Conservation (phyloP, 2,113 vertebrate genomes). For the Mystacornis crossleyi region DNA sequence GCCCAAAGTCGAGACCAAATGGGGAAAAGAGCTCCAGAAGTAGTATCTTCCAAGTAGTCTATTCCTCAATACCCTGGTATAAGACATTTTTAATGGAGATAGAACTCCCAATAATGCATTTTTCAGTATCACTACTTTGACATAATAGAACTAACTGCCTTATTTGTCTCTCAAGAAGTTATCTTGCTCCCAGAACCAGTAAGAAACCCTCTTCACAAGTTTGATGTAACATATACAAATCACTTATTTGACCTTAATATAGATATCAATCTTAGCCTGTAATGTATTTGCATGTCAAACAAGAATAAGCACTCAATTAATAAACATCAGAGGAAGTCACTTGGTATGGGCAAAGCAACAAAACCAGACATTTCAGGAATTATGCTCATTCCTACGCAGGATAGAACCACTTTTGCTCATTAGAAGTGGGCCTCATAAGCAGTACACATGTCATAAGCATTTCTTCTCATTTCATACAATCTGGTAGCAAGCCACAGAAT, state of each 20-base stretch:
- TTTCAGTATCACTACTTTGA: background rate
- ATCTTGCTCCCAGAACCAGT: background rate
- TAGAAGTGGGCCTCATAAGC: fast-evolving
- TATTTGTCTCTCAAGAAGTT: background rate
- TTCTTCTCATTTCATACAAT: background rate
- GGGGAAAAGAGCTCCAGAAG: background rate
- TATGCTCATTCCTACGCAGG: background rate
- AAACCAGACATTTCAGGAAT: background rate
- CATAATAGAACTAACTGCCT: background rate
- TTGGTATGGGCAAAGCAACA: background rate
- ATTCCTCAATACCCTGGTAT: background rate
- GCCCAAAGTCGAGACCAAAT: background rate
- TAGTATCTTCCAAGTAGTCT: background rate
- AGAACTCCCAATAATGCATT: background rate
- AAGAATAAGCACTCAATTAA: background rate
- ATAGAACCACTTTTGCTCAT: background rate
- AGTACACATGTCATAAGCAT: fast-evolving
- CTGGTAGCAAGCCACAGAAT: background rate
- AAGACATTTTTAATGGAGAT: background rate
- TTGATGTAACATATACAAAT: background rate
- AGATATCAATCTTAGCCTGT: background rate
- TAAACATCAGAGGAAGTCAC: background rate
- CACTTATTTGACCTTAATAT: background rate
- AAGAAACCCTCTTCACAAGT: background rate
- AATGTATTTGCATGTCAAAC: background rate